Base-by-base conservation (phyloP, 2,888 invertebrate species). In the Torymus aiolomorphi region DNA sequence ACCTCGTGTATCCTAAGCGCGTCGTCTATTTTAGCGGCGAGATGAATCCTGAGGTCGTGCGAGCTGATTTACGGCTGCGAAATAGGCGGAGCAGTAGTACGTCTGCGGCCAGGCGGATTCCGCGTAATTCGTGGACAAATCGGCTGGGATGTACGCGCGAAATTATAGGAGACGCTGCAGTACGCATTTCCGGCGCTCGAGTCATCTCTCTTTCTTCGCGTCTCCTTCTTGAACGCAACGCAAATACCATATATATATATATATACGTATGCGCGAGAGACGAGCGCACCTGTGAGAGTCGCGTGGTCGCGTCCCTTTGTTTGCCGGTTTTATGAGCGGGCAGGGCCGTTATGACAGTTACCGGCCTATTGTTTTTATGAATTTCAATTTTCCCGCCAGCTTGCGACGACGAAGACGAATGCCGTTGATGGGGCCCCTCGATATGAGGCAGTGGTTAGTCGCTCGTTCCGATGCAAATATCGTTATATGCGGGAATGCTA, bases 51-150 rank as follows among this genome's bases (percentile, higher is more conserved):
- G 42, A 42, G 42, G 42, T 42, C 67, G 51, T n/a, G 20, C 31
- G n/a, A 42, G 77, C 80, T 82, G 61, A 80, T 80, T 80, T 80
- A 80, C 71, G 76, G 71, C 61, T 11, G 61, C 76, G 54, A 54
- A 76, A 76, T 80, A 80, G 80, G 80, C 80, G 80, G 80, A 80
- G 80, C 54, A 10, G 24, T 3, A n/a, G 42, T 57, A 24, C 54
- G 70, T 51, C 69, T 52, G 51, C 62, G n/a, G n/a, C n/a, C n/a
- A n/a, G n/a, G 57, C 62, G 57, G 61, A 63, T 61, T 78, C 72
- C 76, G 20, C 71, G 73, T 70, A 75, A 65, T 52, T 16, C 74
- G 63, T 42, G 49, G 72, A 65, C 66, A 73, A 66, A 69, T 78
- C 73, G 74, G 52, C 59, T 8, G 71, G 74, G 67, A 74, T 42